Evolutionary conservation across 2,888 invertebrate genomes (phyloP), one percentile per base, ranked within the genome.

Genomic region (Melanophora roralis): DNA sequence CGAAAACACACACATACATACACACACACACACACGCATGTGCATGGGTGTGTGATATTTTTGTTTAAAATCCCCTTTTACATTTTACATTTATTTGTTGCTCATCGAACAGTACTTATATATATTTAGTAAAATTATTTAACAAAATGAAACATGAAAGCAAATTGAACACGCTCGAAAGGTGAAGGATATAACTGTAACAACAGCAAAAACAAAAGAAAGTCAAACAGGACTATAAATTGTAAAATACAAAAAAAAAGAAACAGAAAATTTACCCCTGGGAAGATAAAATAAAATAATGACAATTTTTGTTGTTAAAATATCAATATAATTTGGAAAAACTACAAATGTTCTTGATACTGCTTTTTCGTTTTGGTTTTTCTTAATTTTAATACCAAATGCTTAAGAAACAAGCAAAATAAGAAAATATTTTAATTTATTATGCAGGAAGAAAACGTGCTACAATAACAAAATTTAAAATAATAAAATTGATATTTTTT

Each of bases 161-260:
- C 59, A 79, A 79, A 75, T 79, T 79, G 79, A 79, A 79, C 71
- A 79, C 71, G 79, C 75, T 79, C 71, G 40, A 74, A 73, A 78
- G 78, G 78, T 78, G 78, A 78, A 78, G 72, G 67, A 73, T 78
- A 64, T 47, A 73, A 47, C 38, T 55, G 14, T 60, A 49, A 45
- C 19, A 49, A 23, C n/a, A 49, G 12, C 62, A 64, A n/a, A 14
- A 38, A n/a, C 49, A 19, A 14, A 1, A 14, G 12, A 6, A 40
- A 3, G 23, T 19, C 2, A 19, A 19, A 32, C 43, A 43, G 45
- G 55, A 67, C 32, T 36, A 49, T 67, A 45, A 51, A 60, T 21
- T 59, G 40, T 34, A 65, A 27, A 57, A 40, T 36, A 5, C 51
- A 34, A 36, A 59, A 40, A 49, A 32, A 11, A 40, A 45, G 5